phyloP scores from a whole-genome alignment of 2,888 invertebrate species.

The Cosmia trapezina region DNA sequence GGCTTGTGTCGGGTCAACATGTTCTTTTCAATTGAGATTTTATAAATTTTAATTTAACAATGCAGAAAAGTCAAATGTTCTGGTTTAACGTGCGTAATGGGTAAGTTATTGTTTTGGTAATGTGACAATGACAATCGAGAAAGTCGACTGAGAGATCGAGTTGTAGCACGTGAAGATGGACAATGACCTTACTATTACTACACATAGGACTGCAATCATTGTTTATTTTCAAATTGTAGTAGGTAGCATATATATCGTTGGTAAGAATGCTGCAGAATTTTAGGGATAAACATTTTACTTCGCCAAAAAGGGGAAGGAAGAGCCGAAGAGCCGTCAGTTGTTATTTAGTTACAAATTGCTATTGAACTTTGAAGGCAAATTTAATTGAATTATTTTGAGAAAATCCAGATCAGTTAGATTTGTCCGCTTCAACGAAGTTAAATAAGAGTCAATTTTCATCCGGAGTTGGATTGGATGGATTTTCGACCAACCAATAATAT shows the following conservation, averaged over 20 bases:
- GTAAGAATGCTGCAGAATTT: no score
- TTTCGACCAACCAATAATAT: conserved; percentile 6
- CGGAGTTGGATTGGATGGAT: conserved; percentile 10
- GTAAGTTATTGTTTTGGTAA: conserved; percentile 27
- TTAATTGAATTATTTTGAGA: conserved; percentile 34
- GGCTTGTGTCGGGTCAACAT: conserved; percentile 40
- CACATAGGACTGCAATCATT: not conserved
- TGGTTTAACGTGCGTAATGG: conserved; percentile 1
- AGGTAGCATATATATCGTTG: not conserved
- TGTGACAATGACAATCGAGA: conserved; percentile 19
- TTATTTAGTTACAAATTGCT: conserved; percentile 10
- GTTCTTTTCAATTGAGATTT: conserved; percentile 13
- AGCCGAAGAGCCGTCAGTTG: conserved; percentile 1
- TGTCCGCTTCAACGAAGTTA: conserved; percentile 19
- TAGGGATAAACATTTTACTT: not conserved
- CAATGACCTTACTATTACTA: conserved; percentile 31
- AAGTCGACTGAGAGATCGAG: conserved; percentile 28
- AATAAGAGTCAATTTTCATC: conserved; percentile 16
- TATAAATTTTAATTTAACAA: not conserved
- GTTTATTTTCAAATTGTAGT: conserved; percentile 13
- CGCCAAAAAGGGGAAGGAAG: not conserved
- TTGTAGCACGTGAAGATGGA: conserved; percentile 36
- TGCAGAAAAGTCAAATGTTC: not conserved
- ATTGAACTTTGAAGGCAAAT: conserved; percentile 19
- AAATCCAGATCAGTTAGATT: conserved; percentile 21